A percentile compares a stretch with the other conserved stretches of the same genome.
Conservation (phyloP, 2,888 invertebrate species). For the Cantharis rufa region DNA sequence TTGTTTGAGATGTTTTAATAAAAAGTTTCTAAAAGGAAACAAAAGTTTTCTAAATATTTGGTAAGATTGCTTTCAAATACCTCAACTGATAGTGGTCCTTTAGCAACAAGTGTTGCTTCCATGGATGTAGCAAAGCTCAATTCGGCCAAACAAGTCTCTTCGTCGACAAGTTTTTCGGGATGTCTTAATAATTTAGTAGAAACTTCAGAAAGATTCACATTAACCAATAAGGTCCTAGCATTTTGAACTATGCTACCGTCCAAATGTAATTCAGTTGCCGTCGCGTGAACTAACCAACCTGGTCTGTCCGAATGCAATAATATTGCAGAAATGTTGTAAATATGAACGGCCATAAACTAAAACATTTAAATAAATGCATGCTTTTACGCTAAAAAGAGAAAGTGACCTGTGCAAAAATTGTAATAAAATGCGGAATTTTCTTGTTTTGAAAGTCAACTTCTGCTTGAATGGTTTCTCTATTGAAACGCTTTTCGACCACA, state of each 20-base stretch:
- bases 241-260: conserved; percentile 73
- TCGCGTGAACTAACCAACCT: conserved; percentile 72
- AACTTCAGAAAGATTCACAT: conserved; percentile 70
- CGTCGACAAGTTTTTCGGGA: conserved; percentile 52
- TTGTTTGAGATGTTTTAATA: conserved; percentile 64
- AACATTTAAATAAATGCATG: not conserved
- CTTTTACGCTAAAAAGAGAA: not conserved
- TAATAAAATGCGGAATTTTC: conserved; percentile 77
- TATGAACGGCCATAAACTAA: conserved; percentile 84
- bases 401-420: conserved; percentile 79
- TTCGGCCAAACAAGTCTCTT: conserved; percentile 72
- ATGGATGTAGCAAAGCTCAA: conserved; percentile 73
- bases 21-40: conserved; percentile 65
- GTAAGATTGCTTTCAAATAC: conserved; percentile 53
- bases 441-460: conserved; percentile 71
- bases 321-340: conserved; percentile 72
- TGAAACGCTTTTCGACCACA: conserved; percentile 56
- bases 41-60: conserved; percentile 5
- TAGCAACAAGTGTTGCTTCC: conserved; percentile 78
- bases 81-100: conserved; percentile 84
- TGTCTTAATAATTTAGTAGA: conserved; percentile 65
- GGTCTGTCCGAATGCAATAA: conserved; percentile 66
- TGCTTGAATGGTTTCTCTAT: conserved; percentile 48
- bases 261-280: conserved; percentile 69
- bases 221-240: conserved; percentile 71